Evolutionary conservation across 2,888 invertebrate genomes (phyloP).

Genomic region (Embidobia sp.): DNA sequence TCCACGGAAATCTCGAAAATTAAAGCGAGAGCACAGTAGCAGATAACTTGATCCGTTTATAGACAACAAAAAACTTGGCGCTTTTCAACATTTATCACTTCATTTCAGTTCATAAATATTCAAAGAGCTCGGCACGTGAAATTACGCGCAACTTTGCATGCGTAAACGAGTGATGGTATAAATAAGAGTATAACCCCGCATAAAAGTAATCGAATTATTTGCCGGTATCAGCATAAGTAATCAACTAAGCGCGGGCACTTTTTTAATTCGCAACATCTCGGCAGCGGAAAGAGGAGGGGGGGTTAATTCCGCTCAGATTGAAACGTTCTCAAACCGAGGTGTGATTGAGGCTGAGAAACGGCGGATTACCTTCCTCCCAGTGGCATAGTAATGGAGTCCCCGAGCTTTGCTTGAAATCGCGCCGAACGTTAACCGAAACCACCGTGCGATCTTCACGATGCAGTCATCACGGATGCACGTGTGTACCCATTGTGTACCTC

Average conservation of each 20-base stretch:
- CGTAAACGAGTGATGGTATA: too few species aligned
- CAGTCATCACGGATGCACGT: conserved; percentile 27
- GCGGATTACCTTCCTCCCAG: conserved; percentile 34
- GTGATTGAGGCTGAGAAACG: conserved; percentile 37
- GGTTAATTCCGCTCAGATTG: conserved; percentile 23
- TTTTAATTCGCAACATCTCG: neutral
- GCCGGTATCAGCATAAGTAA: neutral
- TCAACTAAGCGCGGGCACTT: neutral
- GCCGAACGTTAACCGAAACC: conserved; percentile 52
- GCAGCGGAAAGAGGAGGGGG: neutral
- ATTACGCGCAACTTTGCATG: too few species aligned
- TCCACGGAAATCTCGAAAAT: too few species aligned
- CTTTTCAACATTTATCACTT: too few species aligned
- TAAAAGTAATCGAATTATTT: too few species aligned
- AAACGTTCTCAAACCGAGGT: conserved; percentile 6
- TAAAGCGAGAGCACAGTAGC: too few species aligned
- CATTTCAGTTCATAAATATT: too few species aligned
- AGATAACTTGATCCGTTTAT: too few species aligned
- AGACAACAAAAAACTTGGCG: too few species aligned
- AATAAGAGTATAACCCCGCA: too few species aligned
- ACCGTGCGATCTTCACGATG: conserved; percentile 39
- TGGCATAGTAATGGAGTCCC: conserved; percentile 27
- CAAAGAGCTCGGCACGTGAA: too few species aligned
- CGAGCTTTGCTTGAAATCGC: conserved; percentile 33
- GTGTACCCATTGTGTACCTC: conserved; percentile 41